Percentiles rank a stretch among this genome's conserved stretches.
Evolutionary conservation across 2,797 vertebrate species (phyloP).

Genomic region (Siniperca undulata): DNA sequence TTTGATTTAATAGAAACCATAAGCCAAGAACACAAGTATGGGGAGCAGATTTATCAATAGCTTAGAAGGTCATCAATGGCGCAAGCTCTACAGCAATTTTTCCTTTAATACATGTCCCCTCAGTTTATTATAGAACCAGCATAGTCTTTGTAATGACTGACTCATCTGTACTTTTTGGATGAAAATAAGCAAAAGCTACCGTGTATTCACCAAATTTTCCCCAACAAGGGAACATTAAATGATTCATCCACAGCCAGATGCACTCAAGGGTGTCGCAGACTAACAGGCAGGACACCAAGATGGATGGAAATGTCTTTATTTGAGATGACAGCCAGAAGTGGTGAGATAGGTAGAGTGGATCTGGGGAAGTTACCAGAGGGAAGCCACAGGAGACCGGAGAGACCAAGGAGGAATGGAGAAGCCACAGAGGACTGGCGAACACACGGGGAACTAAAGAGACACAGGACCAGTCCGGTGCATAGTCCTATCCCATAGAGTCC

Average conservation of each 20-base stretch:
- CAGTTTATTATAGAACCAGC: not conserved
- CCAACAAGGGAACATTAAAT: not conserved
- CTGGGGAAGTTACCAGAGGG: no score
- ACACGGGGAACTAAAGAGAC: no score
- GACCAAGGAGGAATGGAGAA: no score
- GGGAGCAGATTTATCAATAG: not conserved
- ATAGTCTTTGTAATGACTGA: constrained; percentile 22
- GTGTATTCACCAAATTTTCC: not conserved
- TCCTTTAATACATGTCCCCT: not conserved
- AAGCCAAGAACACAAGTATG: not conserved
- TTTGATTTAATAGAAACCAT: not conserved
- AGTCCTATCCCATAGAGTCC: no score
- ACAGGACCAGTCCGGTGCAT: no score
- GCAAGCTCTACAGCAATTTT: not conserved
- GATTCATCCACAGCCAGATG: constrained; percentile 5
- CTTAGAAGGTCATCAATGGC: not conserved
- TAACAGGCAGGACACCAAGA: no score
- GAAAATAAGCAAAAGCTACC: not conserved
- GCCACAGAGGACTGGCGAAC: no score
- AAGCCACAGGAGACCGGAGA: no score
- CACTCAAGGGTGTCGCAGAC: not conserved
- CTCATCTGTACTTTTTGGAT: not conserved
- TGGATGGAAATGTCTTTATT: no score
- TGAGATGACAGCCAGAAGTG: no score
- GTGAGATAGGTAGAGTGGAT: no score